Evolutionary conservation across 2,888 invertebrate species (phyloP).

Genomic region (Epistrophella euchroma): DNA sequence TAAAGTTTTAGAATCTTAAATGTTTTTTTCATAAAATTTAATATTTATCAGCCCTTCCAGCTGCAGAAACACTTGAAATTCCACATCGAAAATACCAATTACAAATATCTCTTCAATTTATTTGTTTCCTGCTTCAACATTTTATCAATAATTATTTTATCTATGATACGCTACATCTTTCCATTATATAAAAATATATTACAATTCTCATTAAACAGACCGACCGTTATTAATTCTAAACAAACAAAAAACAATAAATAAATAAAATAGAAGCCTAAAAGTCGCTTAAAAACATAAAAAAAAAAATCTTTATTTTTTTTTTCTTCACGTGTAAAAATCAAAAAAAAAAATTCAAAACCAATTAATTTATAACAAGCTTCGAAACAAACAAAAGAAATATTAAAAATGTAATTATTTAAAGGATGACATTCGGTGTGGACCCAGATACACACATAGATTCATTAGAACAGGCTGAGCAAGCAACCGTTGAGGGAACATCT

Average conservation of each 20-base stretch:
- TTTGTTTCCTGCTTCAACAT: not conserved
- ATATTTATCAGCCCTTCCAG: too few species aligned
- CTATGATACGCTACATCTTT: too few species aligned
- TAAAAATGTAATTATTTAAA: slow-evolving; percentile 84
- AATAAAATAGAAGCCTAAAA: not conserved
- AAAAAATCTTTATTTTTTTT: not conserved
- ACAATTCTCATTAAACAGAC: not conserved
- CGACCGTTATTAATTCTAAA: not conserved
- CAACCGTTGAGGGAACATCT: slow-evolving; percentile 99
- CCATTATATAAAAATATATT: not conserved
- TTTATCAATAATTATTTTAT: not conserved
- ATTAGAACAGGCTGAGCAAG: slow-evolving; percentile 98
- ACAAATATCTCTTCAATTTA: not conserved
- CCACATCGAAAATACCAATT: not conserved
- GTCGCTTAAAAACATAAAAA: not conserved
- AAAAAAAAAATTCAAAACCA: slow-evolving; percentile 30
- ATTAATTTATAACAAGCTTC: slow-evolving; percentile 26
- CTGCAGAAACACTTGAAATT: not conserved
- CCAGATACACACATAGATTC: slow-evolving; percentile 99
- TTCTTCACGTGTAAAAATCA: not conserved
- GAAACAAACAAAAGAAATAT: slow-evolving; percentile 56
- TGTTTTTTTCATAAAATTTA: too few species aligned
- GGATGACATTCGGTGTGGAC: slow-evolving; percentile 98
- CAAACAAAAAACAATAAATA: not conserved
- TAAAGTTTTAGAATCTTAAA: too few species aligned